Conservation (phyloP, 92 coral and sea anemone genomes). For the Virgularia gustaviana region DNA sequence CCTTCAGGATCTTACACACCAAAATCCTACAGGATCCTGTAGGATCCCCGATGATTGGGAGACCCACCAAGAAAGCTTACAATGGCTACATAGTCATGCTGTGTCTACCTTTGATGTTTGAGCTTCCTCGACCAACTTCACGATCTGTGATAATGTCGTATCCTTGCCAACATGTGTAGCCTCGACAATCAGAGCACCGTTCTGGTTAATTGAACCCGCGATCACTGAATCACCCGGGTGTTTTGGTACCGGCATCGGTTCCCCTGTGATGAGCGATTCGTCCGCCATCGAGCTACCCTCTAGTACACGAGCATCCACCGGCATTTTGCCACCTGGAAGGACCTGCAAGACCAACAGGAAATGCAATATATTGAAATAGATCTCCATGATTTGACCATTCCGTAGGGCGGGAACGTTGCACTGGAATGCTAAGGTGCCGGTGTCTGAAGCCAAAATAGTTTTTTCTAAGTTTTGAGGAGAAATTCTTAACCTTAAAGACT, state of each 20-base stretch:
- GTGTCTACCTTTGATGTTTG: slow-evolving; percentile 98
- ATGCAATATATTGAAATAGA: not conserved
- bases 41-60: no score
- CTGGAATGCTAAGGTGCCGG: not conserved
- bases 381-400: not conserved
- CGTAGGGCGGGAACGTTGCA: not conserved
- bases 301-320: slow-evolving; percentile 89
- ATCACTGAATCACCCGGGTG: slow-evolving; percentile 94
- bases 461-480: no score
- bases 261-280: slow-evolving; percentile 97
- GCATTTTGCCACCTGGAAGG: slow-evolving; percentile 93
- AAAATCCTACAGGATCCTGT: no score
- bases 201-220: slow-evolving; percentile 98
- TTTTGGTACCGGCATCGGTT: slow-evolving; percentile 98
- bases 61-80: no score
- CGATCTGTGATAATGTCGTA: slow-evolving; percentile 91
- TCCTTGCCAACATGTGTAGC: slow-evolving; percentile 99
- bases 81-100: no score
- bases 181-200: slow-evolving; percentile 84
- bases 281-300: slow-evolving; percentile 94
- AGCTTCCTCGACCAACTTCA: slow-evolving; percentile 94
- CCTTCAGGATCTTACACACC: no score
- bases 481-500: no score
- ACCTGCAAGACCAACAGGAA: slow-evolving; percentile 46
- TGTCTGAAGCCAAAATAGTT: not conserved